Evolutionary conservation across 2,113 vertebrate genomes (phyloP).

Genomic region (Strigops habroptila): DNA sequence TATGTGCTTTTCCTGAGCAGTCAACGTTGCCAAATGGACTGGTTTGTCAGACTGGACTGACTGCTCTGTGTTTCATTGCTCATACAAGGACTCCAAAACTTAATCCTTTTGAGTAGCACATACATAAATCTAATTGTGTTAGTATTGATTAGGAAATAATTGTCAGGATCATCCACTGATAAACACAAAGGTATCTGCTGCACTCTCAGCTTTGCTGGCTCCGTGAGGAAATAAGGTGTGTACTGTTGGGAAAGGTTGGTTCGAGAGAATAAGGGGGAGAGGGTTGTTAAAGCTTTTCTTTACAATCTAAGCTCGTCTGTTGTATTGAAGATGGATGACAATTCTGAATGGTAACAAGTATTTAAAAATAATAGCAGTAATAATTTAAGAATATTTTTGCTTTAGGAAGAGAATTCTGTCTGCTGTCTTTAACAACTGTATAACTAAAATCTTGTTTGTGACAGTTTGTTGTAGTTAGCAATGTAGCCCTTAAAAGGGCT

Average conservation of each 20-base stretch:
- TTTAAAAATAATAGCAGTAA: not conserved
- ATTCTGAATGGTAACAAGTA: not conserved
- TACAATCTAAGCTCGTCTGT: not conserved
- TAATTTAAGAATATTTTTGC: not conserved
- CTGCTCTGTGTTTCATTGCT: not conserved
- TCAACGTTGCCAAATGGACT: accelerated
- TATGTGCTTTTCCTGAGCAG: not conserved
- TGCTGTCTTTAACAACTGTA: not conserved
- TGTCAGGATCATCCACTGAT: not conserved
- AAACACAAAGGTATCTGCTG: not conserved
- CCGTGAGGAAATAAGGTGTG: not conserved
- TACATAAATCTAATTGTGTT: not conserved
- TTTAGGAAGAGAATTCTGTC: not conserved
- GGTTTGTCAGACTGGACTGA: not conserved
- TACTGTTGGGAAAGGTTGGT: not conserved
- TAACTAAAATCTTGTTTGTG: not conserved
- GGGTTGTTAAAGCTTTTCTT: not conserved
- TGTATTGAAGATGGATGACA: not conserved
- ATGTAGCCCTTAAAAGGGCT: not conserved
- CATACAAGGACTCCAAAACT: not conserved
- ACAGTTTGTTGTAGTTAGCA: not conserved
- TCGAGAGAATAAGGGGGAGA: not conserved
- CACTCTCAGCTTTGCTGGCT: not conserved
- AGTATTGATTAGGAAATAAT: not conserved
- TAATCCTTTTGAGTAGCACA: not conserved